A percentile compares a stretch with the other conserved stretches of the same genome.
Conservation (phyloP, 2,797 vertebrate genomes). For the Coilia nasus region DNA sequence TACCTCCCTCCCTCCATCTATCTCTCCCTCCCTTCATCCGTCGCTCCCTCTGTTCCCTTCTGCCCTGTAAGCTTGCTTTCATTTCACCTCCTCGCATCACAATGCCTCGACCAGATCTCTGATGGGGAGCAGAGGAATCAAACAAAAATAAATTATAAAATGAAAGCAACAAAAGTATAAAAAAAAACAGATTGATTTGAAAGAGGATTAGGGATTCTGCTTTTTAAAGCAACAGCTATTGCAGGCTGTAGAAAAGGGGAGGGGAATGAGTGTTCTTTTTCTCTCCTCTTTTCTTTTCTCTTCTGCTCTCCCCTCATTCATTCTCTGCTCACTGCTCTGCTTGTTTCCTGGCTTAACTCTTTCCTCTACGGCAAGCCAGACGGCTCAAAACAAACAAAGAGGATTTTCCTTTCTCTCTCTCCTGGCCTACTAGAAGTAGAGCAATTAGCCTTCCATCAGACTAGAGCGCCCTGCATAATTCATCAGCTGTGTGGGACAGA, state of each 20-base stretch:
- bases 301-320: neutral
- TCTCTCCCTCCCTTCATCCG: neutral
- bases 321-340: no score
- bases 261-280: neutral
- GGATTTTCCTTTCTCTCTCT: constrained; percentile 17
- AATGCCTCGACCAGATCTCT: neutral
- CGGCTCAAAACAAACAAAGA: neutral
- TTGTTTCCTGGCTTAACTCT: constrained; percentile 3
- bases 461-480: constrained; percentile 62
- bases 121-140: neutral
- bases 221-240: neutral
- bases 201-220: constrained; percentile 27
- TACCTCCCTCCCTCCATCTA: neutral
- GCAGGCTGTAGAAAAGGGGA: constrained; percentile 15
- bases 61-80: constrained; percentile 6
- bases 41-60: neutral
- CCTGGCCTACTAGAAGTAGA: constrained; percentile 56
- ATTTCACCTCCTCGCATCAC: neutral
- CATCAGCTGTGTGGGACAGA: constrained; percentile 49
- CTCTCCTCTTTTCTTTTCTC: neutral
- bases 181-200: constrained; percentile 27
- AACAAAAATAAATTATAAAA: constrained; percentile 4
- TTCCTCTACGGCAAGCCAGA: constrained; percentile 12
- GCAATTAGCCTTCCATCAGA: constrained; percentile 61
- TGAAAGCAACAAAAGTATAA: constrained; percentile 11